phyloP scores from a whole-genome alignment of 2,797 vertebrate species.

The Stomatorhinus walkeri region DNA sequence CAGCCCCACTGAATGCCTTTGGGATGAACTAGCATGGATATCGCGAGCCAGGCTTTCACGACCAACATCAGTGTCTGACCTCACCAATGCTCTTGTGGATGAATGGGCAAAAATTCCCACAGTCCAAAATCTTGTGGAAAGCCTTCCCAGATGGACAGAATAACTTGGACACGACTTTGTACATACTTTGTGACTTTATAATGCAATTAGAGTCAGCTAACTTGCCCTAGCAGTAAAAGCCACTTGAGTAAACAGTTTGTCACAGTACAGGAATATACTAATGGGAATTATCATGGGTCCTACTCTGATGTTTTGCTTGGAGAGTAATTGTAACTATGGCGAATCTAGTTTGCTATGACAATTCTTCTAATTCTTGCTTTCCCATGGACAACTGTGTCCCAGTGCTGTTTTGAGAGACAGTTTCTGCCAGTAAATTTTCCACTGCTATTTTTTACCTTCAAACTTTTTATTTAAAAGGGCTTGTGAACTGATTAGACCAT shows the following conservation, averaged over 20 bases:
- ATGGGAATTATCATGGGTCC: constrained; percentile 35
- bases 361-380: constrained; percentile 40
- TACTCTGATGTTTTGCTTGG: constrained; percentile 42
- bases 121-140: background rate
- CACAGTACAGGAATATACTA: constrained; percentile 31
- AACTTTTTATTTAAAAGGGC: background rate
- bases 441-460: constrained; percentile 5
- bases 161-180: background rate
- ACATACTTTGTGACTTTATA: background rate
- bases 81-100: background rate
- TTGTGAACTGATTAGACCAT: background rate
- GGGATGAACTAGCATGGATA: background rate
- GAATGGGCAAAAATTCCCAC: background rate
- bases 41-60: background rate
- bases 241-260: constrained; percentile 24
- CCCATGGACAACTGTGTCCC: constrained; percentile 31
- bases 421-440: constrained; percentile 14
- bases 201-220: background rate
- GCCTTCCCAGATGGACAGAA: background rate
- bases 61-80: background rate
- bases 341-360: constrained; percentile 25
- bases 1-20: background rate
- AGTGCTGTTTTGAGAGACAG: constrained; percentile 26
- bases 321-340: constrained; percentile 33
- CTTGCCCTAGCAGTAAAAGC: constrained; percentile 14